These are phyloP conservation scores for Amblyornis subalaris DNA, from an alignment of 2,113 vertebrate genomes.

Conservation along the genomic window DNA sequence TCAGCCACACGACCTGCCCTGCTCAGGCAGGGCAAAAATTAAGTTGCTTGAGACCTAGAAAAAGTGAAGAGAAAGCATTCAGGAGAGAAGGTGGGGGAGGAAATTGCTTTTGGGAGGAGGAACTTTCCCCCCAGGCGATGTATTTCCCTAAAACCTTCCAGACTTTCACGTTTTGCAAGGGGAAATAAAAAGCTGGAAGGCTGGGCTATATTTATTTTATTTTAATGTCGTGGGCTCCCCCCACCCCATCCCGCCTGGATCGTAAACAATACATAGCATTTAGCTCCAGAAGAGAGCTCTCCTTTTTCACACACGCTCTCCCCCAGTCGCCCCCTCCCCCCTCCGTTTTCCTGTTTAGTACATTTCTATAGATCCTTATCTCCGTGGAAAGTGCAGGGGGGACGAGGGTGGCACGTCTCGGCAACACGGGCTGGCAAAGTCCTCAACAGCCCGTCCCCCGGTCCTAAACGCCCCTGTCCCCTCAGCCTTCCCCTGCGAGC, in stretches of 20 bases:
- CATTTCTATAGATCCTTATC: constrained; percentile 41
- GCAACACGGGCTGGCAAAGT: not conserved
- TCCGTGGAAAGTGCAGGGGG: constrained; percentile 15
- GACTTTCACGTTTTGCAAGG: constrained; percentile 57
- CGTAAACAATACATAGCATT: constrained; percentile 26
- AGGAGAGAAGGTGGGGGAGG: constrained; percentile 17
- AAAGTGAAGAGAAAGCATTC: constrained; percentile 12
- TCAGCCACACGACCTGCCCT: not conserved
- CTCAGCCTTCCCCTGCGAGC: not conserved
- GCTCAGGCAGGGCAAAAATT: not conserved
- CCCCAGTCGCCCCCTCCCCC: not conserved
- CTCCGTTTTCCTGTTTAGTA: constrained; percentile 34
- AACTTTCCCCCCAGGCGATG: constrained; percentile 61
- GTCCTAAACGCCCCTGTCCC: not conserved
- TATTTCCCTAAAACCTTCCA: constrained; percentile 66
- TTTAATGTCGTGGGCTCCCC: constrained; percentile 23
- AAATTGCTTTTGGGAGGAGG: constrained; percentile 50
- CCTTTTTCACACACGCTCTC: not conserved
- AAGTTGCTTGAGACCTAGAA: constrained; percentile 27
- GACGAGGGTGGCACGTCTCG: not conserved
- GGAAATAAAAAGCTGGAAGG: constrained; percentile 43
- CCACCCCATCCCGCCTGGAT: not conserved
- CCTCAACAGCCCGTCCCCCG: not conserved
- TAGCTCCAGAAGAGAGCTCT: constrained; percentile 7
- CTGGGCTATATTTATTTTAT: constrained; percentile 29